Evolutionary conservation across 2,888 invertebrate species (phyloP).

Genomic region (Prosapia bicincta): DNA sequence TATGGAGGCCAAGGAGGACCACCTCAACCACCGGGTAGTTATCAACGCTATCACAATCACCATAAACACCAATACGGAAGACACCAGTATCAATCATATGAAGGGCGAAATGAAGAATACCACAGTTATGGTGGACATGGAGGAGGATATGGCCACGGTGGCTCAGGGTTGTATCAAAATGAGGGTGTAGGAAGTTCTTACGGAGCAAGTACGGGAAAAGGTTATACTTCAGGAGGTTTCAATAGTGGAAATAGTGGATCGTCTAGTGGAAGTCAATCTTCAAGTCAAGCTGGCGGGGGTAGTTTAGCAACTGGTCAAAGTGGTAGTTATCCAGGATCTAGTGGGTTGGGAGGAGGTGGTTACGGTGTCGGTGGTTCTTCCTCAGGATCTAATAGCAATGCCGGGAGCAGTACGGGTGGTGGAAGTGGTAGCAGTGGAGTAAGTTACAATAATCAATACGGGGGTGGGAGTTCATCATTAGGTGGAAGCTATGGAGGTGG

Average conservation of each 20-base stretch:
- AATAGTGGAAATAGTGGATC: not conserved
- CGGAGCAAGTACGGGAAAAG: not conserved
- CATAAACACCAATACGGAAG: not conserved
- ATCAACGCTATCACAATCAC: not conserved
- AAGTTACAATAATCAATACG: too few relatives aligned
- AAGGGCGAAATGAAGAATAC: not conserved
- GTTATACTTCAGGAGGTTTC: slow-evolving; percentile 4
- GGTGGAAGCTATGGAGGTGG: not conserved
- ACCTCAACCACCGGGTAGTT: not conserved
- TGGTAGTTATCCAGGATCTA: not conserved
- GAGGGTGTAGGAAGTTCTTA: not conserved
- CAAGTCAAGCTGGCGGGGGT: not conserved
- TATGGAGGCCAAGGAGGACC: not conserved
- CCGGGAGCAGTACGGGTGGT: not conserved
- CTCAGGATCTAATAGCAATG: not conserved
- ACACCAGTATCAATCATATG: not conserved
- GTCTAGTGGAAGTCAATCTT: too few relatives aligned
- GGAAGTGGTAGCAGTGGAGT: not conserved
- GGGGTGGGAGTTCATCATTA: too few relatives aligned
- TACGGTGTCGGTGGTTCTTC: not conserved
- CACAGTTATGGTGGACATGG: not conserved
- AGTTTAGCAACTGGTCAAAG: not conserved
- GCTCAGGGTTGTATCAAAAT: not conserved
- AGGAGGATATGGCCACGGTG: not conserved
- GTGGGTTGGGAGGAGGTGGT: not conserved